Evolutionary conservation across 2,888 invertebrate genomes (phyloP).

Genomic region (Rhopalosiphum nymphaeae): DNA sequence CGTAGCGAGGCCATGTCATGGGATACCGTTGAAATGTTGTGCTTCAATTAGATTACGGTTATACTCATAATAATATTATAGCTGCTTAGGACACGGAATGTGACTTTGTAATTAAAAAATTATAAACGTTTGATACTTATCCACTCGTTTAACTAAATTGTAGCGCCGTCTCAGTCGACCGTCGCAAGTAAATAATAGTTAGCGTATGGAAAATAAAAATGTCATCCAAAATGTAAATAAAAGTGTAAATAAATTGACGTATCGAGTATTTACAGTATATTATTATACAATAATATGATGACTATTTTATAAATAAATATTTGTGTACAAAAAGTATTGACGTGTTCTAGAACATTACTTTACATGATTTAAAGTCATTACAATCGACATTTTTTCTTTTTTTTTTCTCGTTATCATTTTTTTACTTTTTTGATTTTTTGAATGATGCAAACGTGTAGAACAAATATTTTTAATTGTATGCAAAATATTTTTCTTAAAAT

Average conservation of each 20-base stretch:
- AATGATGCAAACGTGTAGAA: background rate
- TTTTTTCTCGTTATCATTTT: background rate
- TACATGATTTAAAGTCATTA: background rate
- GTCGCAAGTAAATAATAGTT: background rate
- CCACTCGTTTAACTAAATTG: background rate
- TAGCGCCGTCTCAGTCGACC: no score
- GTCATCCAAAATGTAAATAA: background rate
- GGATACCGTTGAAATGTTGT: slow-evolving; percentile 33
- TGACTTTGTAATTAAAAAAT: background rate
- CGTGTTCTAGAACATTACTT: background rate
- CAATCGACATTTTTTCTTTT: background rate
- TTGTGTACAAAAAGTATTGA: background rate
- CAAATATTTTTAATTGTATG: background rate
- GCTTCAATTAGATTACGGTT: slow-evolving; percentile 29
- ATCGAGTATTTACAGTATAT: background rate
- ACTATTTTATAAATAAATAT: background rate
- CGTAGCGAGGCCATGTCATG: background rate
- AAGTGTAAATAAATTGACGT: background rate
- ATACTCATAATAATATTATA: background rate
- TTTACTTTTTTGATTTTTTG: background rate
- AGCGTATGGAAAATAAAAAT: background rate
- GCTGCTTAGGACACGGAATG: background rate
- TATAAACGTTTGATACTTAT: slow-evolving; percentile 19
- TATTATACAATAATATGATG: background rate
- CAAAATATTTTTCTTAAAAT: background rate